Conservation (phyloP, 1,140 invertebrate genomes). For the Drosophila persimilis region DNA sequence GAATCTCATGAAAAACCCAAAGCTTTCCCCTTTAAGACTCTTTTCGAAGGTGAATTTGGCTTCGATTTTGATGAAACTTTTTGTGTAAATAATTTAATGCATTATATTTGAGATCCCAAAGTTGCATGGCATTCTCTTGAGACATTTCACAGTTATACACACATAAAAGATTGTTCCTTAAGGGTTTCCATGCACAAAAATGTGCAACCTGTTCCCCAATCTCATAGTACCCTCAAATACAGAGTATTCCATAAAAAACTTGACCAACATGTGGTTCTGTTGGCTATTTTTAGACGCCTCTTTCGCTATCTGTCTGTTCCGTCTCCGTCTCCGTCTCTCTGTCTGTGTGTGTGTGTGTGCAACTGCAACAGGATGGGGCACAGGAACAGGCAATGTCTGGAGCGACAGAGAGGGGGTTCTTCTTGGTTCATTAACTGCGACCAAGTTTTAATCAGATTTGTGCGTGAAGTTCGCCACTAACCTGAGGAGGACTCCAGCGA, state of each 20-base stretch:
- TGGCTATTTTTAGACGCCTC: constrained; percentile 66
- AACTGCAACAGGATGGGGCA: constrained; percentile 23
- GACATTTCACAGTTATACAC: too few species aligned
- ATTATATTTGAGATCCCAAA: too few species aligned
- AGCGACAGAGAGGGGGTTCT: too few species aligned
- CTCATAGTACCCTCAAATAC: not conserved
- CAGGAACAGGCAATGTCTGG: not conserved
- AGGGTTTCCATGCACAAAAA: too few species aligned
- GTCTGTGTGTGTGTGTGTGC: constrained; percentile 15
- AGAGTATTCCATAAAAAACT: constrained; percentile 42
- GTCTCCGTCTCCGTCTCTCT: not conserved
- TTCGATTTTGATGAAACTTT: too few species aligned
- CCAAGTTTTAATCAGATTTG: constrained; percentile 72
- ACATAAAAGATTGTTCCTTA: too few species aligned
- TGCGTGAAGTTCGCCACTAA: constrained; percentile 61
- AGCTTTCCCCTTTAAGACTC: too few species aligned
- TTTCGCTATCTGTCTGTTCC: constrained; percentile 38
- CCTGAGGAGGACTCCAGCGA: constrained; percentile 27
- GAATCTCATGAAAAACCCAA: too few species aligned
- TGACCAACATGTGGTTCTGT: constrained; percentile 69
- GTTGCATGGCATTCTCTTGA: too few species aligned
- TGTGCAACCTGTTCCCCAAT: not conserved
- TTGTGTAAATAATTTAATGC: too few species aligned
- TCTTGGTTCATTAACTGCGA: constrained; percentile 64
- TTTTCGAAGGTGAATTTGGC: too few species aligned